Evolutionary conservation across 2,113 vertebrate genomes (phyloP).

Genomic region (Cathartes aura): DNA sequence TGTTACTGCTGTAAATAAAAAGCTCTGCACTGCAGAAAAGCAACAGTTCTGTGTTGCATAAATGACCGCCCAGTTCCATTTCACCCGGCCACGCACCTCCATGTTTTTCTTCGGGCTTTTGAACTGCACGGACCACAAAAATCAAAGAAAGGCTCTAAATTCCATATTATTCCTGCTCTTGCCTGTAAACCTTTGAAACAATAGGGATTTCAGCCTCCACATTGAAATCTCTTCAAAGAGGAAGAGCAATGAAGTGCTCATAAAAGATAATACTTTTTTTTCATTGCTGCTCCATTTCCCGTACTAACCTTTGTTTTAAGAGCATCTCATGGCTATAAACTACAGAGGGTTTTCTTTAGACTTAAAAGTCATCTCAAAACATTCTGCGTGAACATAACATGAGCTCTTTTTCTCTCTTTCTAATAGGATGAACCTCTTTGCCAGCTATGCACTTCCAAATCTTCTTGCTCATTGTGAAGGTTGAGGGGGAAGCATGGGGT

Average conservation of each 20-base stretch:
- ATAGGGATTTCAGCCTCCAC: not conserved
- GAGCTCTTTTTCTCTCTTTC: not conserved
- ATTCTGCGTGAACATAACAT: not conserved
- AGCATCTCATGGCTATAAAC: not conserved
- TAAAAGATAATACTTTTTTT: not conserved
- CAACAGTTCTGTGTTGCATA: not conserved
- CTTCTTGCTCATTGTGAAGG: not conserved
- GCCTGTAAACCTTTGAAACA: not conserved
- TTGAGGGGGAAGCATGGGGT: not conserved
- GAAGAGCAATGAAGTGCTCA: not conserved
- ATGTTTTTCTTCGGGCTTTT: not conserved
- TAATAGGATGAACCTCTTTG: not conserved
- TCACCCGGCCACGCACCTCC: not conserved
- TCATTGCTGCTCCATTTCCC: not conserved
- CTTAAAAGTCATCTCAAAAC: not conserved
- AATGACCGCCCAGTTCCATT: not conserved
- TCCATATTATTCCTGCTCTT: not conserved
- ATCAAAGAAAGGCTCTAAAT: not conserved
- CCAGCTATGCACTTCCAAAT: not conserved
- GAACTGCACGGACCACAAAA: not conserved
- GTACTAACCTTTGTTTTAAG: not conserved
- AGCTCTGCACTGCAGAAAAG: not conserved
- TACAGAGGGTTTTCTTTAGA: not conserved
- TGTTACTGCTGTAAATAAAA: not conserved
- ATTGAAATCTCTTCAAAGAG: not conserved